Percentiles rank a stretch among this genome's conserved stretches.
These are phyloP conservation scores for Corythornis vintsioides DNA, from an alignment of 2,113 vertebrate species.

Conservation along the genomic window DNA sequence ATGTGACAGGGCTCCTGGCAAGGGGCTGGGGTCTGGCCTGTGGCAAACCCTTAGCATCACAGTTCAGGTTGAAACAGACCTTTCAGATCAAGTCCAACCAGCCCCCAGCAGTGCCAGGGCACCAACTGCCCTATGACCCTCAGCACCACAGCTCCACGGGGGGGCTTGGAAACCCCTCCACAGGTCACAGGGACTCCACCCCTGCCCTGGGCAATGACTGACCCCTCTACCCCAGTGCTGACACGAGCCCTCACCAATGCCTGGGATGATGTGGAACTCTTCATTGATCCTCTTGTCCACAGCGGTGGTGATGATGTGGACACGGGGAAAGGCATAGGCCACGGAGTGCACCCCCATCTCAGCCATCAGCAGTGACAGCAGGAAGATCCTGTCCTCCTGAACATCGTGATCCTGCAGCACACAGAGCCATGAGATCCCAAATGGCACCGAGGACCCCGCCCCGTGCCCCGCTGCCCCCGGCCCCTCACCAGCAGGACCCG, in stretches of 20 bases:
- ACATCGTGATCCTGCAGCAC: conserved; percentile 86
- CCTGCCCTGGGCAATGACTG: background rate
- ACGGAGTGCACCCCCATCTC: conserved; percentile 92
- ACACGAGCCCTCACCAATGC: conserved; percentile 81
- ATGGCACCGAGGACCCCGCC: accelerated
- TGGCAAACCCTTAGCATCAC: background rate
- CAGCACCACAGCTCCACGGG: background rate
- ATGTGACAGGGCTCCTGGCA: accelerated
- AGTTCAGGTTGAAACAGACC: background rate
- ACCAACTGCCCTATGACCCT: background rate
- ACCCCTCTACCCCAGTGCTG: background rate
- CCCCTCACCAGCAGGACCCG: conserved; percentile 83
- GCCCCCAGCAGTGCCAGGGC: background rate
- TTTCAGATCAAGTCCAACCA: background rate
- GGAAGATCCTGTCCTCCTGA: conserved; percentile 90
- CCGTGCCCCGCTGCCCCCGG: accelerated
- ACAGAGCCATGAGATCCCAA: accelerated
- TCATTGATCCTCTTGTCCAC: conserved; percentile 91
- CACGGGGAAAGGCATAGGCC: conserved; percentile 89
- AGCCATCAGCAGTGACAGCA: conserved; percentile 88
- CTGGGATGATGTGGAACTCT: conserved; percentile 91
- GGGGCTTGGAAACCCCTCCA: background rate
- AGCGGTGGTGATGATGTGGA: conserved; percentile 89
- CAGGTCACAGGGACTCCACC: background rate
- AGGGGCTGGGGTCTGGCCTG: background rate